Evolutionary conservation across 2,888 invertebrate species (phyloP).

Genomic region (Busseola fusca): DNA sequence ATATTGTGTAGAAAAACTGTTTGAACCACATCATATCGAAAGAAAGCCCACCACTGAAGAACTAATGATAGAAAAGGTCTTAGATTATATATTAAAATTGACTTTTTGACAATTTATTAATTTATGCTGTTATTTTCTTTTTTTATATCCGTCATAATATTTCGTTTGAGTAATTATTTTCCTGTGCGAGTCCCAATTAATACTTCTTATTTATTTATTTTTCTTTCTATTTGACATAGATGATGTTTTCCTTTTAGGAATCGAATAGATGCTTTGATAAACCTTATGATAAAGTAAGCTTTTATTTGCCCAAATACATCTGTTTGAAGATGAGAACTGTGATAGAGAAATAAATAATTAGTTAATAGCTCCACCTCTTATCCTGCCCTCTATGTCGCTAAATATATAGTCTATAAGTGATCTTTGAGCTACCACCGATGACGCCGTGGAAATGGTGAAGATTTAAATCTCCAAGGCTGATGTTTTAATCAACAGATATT

Average conservation of each 20-base stretch:
- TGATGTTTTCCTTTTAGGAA: neutral
- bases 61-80: neutral
- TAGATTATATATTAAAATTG: neutral
- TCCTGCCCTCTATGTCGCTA: neutral
- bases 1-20: neutral
- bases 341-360: neutral
- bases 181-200: neutral
- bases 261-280: neutral
- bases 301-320: neutral
- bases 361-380: neutral
- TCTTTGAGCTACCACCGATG: neutral
- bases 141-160: neutral
- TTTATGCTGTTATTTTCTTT: neutral
- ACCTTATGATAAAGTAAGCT: neutral
- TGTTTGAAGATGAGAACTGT: neutral
- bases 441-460: neutral
- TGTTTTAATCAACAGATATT: no score
- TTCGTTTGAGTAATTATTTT: neutral
- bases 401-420: neutral
- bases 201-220: neutral
- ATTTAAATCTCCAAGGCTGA: neutral
- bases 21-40: neutral
- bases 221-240: neutral
- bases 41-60: neutral
- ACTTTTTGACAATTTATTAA: neutral